phyloP scores from a whole-genome alignment of 2,888 invertebrate genomes.

The Copidosoma aretas region DNA sequence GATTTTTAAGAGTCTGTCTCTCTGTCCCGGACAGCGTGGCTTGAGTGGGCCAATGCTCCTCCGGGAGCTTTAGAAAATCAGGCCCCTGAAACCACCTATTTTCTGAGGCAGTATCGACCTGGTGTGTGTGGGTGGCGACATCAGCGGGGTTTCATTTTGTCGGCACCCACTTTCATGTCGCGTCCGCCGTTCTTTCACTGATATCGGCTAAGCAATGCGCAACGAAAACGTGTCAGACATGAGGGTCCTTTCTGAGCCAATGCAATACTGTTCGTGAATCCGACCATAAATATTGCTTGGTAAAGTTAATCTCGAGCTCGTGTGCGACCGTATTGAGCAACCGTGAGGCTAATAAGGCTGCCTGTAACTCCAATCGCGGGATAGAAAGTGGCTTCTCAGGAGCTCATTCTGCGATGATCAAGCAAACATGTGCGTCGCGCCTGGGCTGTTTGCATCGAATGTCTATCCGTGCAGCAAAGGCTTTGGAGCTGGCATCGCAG shows the following conservation, averaged over 20 bases:
- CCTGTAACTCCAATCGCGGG: constrained; percentile 9
- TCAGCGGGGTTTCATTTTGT: neutral
- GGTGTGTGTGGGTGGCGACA: neutral
- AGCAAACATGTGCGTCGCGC: neutral
- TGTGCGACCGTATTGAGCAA: neutral
- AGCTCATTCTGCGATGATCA: constrained; percentile 11
- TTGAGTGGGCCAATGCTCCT: neutral
- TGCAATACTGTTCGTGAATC: constrained; percentile 3
- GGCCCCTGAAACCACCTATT: neutral
- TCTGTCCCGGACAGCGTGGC: no score
- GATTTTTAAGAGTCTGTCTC: no score
- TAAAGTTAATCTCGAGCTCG: neutral
- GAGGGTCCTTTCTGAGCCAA: neutral
- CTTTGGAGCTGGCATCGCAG: constrained; percentile 22
- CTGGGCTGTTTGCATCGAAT: neutral
- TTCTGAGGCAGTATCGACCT: no score
- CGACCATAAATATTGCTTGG: neutral
- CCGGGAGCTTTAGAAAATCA: neutral
- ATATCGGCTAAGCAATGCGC: constrained; percentile 3
- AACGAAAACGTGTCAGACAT: neutral
- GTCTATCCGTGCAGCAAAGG: constrained; percentile 10
- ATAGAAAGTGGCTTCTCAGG: neutral
- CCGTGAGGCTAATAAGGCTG: constrained; percentile 2
- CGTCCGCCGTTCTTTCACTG: neutral
- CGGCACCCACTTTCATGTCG: neutral